Percentiles rank a stretch among this genome's conserved stretches.
Conservation (phyloP, 2,113 vertebrate genomes). For the Sinocyclocheilus maitianheensis region DNA sequence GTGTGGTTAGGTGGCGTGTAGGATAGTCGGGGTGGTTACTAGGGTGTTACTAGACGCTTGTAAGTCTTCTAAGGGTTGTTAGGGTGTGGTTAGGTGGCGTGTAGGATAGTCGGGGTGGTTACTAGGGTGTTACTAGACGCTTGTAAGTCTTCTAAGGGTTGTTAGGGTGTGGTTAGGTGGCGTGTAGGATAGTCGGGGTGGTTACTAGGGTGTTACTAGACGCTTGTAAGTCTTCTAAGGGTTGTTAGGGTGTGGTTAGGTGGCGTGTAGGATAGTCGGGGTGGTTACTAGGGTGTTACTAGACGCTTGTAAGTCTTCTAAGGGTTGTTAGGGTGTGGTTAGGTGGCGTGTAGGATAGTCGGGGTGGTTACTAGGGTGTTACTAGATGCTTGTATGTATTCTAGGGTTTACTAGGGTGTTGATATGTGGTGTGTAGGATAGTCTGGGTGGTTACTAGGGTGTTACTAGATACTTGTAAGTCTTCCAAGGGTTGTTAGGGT, state of each 20-base stretch:
- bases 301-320: background rate
- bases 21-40: background rate
- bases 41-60: background rate
- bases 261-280: background rate
- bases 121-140: too few species aligned
- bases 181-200: background rate
- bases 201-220: background rate
- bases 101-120: background rate
- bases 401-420: too few species aligned
- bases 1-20: background rate
- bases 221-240: background rate
- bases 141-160: background rate
- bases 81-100: background rate
- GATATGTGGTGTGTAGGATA: too few species aligned
- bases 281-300: background rate
- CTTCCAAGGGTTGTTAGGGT: too few species aligned
- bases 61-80: background rate
- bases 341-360: background rate
- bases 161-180: background rate
- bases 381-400: too few species aligned
- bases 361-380: background rate
- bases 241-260: background rate
- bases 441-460: too few species aligned
- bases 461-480: too few species aligned
- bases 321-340: background rate